Evolutionary conservation across 2,888 invertebrate species (phyloP).

Genomic region (Subacronicta megacephala): DNA sequence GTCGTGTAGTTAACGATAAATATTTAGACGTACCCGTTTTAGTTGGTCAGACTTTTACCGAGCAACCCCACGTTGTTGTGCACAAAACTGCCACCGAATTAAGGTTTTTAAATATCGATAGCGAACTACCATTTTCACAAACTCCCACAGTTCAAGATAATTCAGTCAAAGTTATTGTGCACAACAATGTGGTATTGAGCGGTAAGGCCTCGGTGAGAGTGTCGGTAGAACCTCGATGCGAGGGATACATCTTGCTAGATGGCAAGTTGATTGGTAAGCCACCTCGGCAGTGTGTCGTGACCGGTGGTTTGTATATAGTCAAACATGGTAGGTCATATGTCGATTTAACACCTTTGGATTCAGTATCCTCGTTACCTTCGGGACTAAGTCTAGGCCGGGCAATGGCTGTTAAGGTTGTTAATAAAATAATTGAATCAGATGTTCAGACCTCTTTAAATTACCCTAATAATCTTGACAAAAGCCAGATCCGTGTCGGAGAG

Average conservation of each 20-base stretch:
- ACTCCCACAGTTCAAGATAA: neutral
- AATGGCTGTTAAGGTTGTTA: neutral
- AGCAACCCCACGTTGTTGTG: constrained; percentile 16
- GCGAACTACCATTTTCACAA: neutral
- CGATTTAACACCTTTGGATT: neutral
- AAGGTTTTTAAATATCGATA: constrained; percentile 1
- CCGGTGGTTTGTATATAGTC: neutral
- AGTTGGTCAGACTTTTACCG: constrained; percentile 6
- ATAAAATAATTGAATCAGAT: neutral
- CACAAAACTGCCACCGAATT: constrained; percentile 11
- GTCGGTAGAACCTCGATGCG: neutral
- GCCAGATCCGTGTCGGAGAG: no score
- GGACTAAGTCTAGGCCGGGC: neutral
- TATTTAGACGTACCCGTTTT: constrained; percentile 10
- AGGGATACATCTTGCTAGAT: constrained; percentile 1
- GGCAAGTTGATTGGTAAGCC: constrained; percentile 3
- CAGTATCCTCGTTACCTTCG: neutral
- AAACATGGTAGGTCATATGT: constrained; percentile 1
- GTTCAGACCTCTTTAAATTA: neutral
- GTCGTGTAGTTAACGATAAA: constrained; percentile 7
- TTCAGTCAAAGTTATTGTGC: neutral
- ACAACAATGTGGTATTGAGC: neutral
- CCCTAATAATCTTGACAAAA: neutral
- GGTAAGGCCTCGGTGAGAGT: neutral
- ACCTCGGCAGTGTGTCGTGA: neutral